Percentiles rank a stretch among this genome's conserved stretches.
phyloP scores from a whole-genome alignment of 2,797 vertebrate genomes.

The Chromis chromis region DNA sequence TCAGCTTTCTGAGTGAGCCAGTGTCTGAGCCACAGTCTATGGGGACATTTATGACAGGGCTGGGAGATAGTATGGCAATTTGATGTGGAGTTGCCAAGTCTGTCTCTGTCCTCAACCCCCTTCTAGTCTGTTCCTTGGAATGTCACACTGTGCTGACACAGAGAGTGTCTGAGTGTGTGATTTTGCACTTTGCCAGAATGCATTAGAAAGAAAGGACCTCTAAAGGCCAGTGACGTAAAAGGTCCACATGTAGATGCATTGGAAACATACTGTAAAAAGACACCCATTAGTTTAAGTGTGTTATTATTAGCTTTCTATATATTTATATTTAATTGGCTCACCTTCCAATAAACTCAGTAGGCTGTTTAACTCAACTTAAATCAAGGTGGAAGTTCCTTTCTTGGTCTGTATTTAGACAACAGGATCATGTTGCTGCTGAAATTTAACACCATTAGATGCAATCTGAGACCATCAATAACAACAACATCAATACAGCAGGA shows the following conservation, averaged over 20 bases:
- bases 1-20: conserved; percentile 28
- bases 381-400: background rate
- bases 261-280: conserved; percentile 16
- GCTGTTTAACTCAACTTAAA: conserved; percentile 6
- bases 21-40: conserved; percentile 2
- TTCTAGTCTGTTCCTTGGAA: conserved; percentile 65
- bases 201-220: conserved; percentile 22
- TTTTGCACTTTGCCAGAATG: conserved; percentile 23
- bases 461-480: conserved; percentile 35
- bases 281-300: background rate
- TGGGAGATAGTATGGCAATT: conserved; percentile 50
- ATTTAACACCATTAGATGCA: conserved; percentile 20
- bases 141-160: conserved; percentile 70
- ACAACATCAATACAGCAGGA: conserved; percentile 6
- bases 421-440: conserved; percentile 19
- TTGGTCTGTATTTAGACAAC: conserved; percentile 19
- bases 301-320: background rate
- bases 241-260: background rate
- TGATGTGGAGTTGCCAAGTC: conserved; percentile 60
- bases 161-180: conserved; percentile 33
- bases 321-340: conserved; percentile 2
- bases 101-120: conserved; percentile 58
- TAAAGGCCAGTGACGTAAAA: background rate
- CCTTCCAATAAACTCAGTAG: conserved; percentile 2
- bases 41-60: conserved; percentile 51